Percentiles rank a stretch among this genome's conserved stretches.
Evolutionary conservation across 2,797 vertebrate genomes (phyloP).

Genomic region (Austrolebias charrua): DNA sequence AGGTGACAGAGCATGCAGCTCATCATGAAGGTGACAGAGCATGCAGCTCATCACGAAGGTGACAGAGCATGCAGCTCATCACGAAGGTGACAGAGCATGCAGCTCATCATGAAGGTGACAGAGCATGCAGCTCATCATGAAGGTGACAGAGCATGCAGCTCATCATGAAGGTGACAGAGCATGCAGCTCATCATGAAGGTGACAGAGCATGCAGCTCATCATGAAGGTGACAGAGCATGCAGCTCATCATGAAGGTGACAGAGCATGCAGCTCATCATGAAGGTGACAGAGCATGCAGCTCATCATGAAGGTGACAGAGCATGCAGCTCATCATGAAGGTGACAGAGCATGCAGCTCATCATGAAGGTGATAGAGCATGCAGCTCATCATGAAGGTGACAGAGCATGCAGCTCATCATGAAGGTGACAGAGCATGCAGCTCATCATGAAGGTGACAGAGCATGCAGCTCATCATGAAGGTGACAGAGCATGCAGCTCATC

Average conservation of each 20-base stretch:
- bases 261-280: not conserved
- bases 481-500: not conserved
- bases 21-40: conserved; percentile 17
- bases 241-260: conserved; percentile 13
- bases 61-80: not conserved
- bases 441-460: conserved; percentile 17
- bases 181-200: not conserved
- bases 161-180: conserved; percentile 17
- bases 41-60: not conserved
- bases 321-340: not conserved
- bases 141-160: conserved; percentile 5
- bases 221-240: conserved; percentile 2
- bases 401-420: not conserved
- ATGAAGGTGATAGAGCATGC: conserved; percentile 2
- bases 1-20: conserved; percentile 5
- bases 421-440: conserved; percentile 5
- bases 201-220: not conserved
- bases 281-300: conserved; percentile 5
- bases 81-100: conserved; percentile 2
- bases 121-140: not conserved
- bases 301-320: conserved; percentile 17
- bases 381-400: conserved; percentile 13
- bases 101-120: conserved; percentile 13
- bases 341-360: not conserved
- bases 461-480: not conserved